Conservation (phyloP, 1,140 invertebrate species). For the Parasteatoda tepidariorum region DNA sequence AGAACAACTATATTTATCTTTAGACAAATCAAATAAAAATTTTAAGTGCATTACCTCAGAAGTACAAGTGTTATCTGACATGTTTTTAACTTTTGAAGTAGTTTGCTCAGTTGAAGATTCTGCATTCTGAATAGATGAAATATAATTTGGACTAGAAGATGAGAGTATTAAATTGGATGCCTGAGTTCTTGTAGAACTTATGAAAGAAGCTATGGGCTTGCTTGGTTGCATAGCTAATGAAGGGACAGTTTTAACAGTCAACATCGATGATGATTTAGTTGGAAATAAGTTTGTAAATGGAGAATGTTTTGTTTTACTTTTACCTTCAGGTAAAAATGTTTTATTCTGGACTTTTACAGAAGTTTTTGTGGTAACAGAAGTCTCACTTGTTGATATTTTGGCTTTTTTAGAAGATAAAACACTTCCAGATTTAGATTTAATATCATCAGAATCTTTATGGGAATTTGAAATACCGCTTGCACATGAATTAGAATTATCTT, state of each 20-base stretch:
- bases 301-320: neutral
- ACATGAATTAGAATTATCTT: neutral
- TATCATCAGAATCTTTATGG: too few species aligned
- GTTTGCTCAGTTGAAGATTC: neutral
- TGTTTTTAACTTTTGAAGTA: too few species aligned
- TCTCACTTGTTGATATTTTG: neutral
- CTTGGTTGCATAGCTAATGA: neutral
- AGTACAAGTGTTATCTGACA: too few species aligned
- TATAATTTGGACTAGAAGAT: neutral
- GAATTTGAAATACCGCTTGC: too few species aligned
- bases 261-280: neutral
- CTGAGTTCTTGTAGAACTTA: neutral
- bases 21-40: too few species aligned
- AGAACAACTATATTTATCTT: too few species aligned
- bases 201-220: neutral
- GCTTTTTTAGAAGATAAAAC: neutral
- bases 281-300: neutral
- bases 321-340: neutral
- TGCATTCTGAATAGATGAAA: neutral
- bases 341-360: neutral
- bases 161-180: neutral
- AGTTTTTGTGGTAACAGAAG: neutral
- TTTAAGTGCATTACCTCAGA: too few species aligned
- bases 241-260: neutral
- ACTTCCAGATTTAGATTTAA: too few species aligned